phyloP scores from a whole-genome alignment of 2,888 invertebrate species.

The Blera fallax region DNA sequence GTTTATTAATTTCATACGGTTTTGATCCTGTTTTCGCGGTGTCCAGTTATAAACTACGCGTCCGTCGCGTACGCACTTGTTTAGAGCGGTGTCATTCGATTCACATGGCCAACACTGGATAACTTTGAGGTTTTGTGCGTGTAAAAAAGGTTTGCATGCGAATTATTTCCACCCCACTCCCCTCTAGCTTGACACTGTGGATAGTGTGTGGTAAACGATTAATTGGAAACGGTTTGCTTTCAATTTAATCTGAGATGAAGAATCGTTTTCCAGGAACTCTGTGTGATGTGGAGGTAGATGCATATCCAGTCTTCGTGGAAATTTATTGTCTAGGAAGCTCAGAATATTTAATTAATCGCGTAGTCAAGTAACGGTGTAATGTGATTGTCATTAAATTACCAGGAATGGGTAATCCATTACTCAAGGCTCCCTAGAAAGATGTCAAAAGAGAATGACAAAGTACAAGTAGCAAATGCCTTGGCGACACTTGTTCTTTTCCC shows the following conservation, averaged over 20 bases:
- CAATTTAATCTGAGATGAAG: slow-evolving; percentile 68
- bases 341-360: slow-evolving; percentile 48
- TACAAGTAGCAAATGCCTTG: not conserved
- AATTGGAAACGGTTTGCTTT: slow-evolving; percentile 72
- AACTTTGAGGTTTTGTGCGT: slow-evolving; percentile 18
- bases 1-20: slow-evolving; percentile 72
- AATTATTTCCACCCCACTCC: not conserved
- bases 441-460: slow-evolving; percentile 33
- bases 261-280: slow-evolving; percentile 59
- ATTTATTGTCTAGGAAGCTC: slow-evolving; percentile 70
- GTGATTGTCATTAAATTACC: slow-evolving; percentile 48
- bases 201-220: slow-evolving; percentile 67
- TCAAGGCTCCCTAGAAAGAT: not conserved
- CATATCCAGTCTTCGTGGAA: slow-evolving; percentile 26
- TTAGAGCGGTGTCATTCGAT: slow-evolving; percentile 56
- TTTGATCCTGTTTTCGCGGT: slow-evolving; percentile 68
- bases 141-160: slow-evolving; percentile 21
- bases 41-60: slow-evolving; percentile 69
- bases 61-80: slow-evolving; percentile 64
- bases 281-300: not conserved
- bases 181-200: not conserved
- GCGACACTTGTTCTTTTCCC: slow-evolving; percentile 16
- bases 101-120: slow-evolving; percentile 41
- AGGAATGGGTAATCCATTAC: slow-evolving; percentile 11
- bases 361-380: slow-evolving; percentile 46